phyloP scores from a whole-genome alignment of 2,888 invertebrate genomes.

The Nesidiocoris tenuis region DNA sequence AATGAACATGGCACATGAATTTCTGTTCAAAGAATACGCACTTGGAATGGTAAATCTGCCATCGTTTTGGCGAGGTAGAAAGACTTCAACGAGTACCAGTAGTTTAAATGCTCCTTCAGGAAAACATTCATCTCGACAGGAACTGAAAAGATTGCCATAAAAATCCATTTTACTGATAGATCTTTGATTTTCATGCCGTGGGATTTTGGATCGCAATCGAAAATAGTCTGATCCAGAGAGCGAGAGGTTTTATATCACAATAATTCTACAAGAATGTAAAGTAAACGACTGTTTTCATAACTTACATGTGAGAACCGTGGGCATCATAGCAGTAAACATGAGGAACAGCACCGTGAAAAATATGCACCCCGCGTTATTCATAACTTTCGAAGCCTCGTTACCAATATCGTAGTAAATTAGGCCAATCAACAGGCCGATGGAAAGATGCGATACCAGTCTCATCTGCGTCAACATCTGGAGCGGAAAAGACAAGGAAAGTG shows the following conservation, averaged over 20 bases:
- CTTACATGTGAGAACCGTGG: constrained; percentile 96
- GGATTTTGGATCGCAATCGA: background rate
- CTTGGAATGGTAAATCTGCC: constrained; percentile 94
- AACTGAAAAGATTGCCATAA: too few species aligned
- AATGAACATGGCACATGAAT: too few species aligned
- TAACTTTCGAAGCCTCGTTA: constrained; percentile 87
- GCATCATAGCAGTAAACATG: constrained; percentile 98
- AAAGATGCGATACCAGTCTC: constrained; percentile 80
- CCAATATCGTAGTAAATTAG: constrained; percentile 92
- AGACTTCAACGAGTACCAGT: constrained; percentile 96
- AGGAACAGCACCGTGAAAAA: constrained; percentile 96
- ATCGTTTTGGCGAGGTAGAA: constrained; percentile 96
- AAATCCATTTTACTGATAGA: too few species aligned
- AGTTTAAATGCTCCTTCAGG: constrained; percentile 90
- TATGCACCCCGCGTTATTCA: constrained; percentile 92
- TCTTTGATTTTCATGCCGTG: too few species aligned
- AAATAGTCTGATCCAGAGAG: too few species aligned
- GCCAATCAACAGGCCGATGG: constrained; percentile 88
- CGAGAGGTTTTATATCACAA: too few species aligned
- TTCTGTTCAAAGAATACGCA: too few species aligned
- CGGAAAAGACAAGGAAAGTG: background rate
- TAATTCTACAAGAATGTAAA: too few species aligned
- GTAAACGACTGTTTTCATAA: too few species aligned
- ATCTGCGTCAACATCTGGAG: constrained; percentile 82
- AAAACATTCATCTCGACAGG: constrained; percentile 94